These are phyloP conservation scores for Lineus longissimus DNA, from an alignment of 1,140 invertebrate genomes.

Conservation along the genomic window DNA sequence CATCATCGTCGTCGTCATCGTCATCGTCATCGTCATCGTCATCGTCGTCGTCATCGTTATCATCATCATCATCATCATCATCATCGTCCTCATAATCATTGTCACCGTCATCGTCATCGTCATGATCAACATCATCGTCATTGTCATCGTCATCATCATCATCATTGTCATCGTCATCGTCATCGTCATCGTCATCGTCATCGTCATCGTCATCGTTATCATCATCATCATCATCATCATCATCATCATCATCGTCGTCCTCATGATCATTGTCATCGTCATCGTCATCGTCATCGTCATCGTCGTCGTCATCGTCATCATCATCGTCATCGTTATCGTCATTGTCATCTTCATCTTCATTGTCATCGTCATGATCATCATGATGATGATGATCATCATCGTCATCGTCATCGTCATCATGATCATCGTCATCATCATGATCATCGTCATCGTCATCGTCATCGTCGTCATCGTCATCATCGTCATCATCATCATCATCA, in stretches of 20 bases:
- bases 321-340: slow-evolving; percentile 7
- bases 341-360: slow-evolving; percentile 3
- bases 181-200: slow-evolving; percentile 12
- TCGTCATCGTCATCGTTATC: slow-evolving; percentile 9
- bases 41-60: slow-evolving; percentile 14
- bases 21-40: slow-evolving; percentile 9
- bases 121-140: too few species aligned
- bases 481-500: too few species aligned
- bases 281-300: slow-evolving; percentile 13
- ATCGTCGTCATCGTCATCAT: slow-evolving; percentile 1
- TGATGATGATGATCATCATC: not conserved
- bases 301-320: slow-evolving; percentile 11
- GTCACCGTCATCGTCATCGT: too few species aligned
- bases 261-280: too few species aligned
- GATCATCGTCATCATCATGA: too few species aligned
- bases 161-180: slow-evolving; percentile 14
- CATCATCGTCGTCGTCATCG: slow-evolving; percentile 7
- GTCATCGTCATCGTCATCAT: too few species aligned
- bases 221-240: not conserved
- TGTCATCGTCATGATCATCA: too few species aligned
- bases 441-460: slow-evolving; percentile 4
- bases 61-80: slow-evolving; percentile 1
- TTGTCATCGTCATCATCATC: slow-evolving; percentile 13
- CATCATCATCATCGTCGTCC: too few species aligned
- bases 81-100: not conserved